Base-by-base conservation (phyloP, 1,140 invertebrate species). In the Panulirus ornatus region DNA sequence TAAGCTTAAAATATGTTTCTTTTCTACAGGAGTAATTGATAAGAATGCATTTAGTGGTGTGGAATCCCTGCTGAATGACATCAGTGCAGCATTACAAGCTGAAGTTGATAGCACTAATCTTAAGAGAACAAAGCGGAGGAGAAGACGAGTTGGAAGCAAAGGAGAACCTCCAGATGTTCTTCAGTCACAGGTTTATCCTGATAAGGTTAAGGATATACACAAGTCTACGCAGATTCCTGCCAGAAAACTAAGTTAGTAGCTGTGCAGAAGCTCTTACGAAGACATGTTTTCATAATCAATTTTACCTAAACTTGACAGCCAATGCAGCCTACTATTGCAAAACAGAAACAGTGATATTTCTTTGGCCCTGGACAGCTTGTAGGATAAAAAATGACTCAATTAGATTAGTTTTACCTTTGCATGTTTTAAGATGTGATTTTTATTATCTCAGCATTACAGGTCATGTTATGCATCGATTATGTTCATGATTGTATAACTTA, bases 1-100 rank as follows among this genome's bases (percentile, higher is more conserved):
- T 22, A 11, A 11, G 11, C 51, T 58, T 11, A 58, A 40, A 44
- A 19, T 3, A 40, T 40, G 30, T 54, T 58, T 22, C 76, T 58
- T 79, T 63, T 66, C 27, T 66, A 38, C 78, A 92, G 91, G 84
- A 58, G 89, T 92, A 0, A 92, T 92, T 71, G 91, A 92, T 66
- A 92, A 92, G 75, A 92, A 91, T 81, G 84, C 91, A 73, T 92
- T 38, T 54, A 85, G 70, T 81, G 91, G 91, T 27, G 86, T 92
- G 40, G 91, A 92, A 58, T 82, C 84, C 14, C 75, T 92, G 1
- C 79, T 92, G 58, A 87, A 90, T 44, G 91, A 91, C 44, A 90
- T 92, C 27, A 91, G 91, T 40, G 75, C 78, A 73, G 88, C 91
- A 44, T 71, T 92, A 0, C 88, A 85, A 44, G 88, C 79, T 14